Conservation (phyloP, 2,113 vertebrate species). For the Trichechus manatus region DNA sequence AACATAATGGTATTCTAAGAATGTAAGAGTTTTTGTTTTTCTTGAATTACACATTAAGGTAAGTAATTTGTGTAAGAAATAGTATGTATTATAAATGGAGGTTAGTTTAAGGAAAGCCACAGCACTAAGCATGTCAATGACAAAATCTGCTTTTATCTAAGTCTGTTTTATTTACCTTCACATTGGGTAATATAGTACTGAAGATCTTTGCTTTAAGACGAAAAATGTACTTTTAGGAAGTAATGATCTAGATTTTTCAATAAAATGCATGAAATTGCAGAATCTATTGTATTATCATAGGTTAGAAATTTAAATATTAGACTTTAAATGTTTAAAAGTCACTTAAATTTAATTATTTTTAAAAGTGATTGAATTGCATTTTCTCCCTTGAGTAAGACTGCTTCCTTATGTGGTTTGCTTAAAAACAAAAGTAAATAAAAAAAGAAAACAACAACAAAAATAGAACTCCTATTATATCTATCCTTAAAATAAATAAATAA, state of each 20-base stretch:
- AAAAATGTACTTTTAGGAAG: not conserved
- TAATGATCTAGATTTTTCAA: not conserved
- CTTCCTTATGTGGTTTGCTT: not conserved
- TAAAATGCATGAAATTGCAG: not conserved
- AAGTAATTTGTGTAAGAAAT: not conserved
- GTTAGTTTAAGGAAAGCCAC: not conserved
- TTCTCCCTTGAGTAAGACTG: not conserved
- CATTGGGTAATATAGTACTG: not conserved
- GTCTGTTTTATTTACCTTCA: not conserved
- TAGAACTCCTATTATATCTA: slow-evolving; percentile 10
- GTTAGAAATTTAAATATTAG: not conserved
- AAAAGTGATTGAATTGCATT: not conserved
- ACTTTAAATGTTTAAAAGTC: not conserved
- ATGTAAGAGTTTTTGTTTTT: not conserved
- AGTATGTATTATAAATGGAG: not conserved
- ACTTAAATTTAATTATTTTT: not conserved
- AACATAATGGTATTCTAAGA: not conserved
- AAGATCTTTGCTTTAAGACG: not conserved
- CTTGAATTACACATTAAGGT: not conserved
- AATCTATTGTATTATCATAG: not conserved
- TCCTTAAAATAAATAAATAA: not conserved
- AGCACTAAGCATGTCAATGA: not conserved
- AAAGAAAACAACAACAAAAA: not conserved
- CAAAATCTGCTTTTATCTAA: not conserved
- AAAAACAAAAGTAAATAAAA: not conserved